These are phyloP conservation scores for Trypoxylus dichotomus DNA, from an alignment of 1,140 invertebrate genomes.

Conservation along the genomic window DNA sequence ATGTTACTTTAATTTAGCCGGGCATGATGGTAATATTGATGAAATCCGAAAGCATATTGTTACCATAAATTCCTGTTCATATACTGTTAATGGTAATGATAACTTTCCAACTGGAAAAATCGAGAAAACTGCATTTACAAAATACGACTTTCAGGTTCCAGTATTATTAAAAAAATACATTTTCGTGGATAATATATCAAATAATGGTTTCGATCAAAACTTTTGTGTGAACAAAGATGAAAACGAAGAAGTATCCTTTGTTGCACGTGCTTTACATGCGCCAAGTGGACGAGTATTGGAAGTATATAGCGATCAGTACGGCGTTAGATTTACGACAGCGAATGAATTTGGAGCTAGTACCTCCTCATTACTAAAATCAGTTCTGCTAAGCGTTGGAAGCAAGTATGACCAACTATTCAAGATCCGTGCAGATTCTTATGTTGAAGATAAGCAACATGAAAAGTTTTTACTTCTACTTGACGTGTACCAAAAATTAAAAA, in stretches of 20 bases:
- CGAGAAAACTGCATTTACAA: conserved; percentile 58
- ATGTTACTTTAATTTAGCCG: conserved; percentile 71
- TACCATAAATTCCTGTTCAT: conserved; percentile 63
- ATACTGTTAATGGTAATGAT: conserved; percentile 59
- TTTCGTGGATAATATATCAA: conserved; percentile 46
- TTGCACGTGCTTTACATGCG: conserved; percentile 55
- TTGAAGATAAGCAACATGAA: neutral
- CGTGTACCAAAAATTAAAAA: neutral
- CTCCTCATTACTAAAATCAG: neutral
- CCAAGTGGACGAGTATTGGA: conserved; percentile 64
- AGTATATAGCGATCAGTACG: conserved; percentile 70
- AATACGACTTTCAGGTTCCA: conserved; percentile 62
- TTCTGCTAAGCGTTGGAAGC: neutral
- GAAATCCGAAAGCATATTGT: conserved; percentile 65
- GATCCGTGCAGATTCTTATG: neutral
- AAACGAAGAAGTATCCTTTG: conserved; percentile 45
- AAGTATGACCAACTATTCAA: neutral
- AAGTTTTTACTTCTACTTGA: neutral
- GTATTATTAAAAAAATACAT: conserved; percentile 55
- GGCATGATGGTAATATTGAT: conserved; percentile 58
- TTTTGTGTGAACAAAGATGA: conserved; percentile 60
- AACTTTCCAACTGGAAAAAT: conserved; percentile 70
- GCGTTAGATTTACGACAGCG: conserved; percentile 72
- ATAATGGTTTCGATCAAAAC: conserved; percentile 69
- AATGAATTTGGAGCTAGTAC: conserved; percentile 38